A percentile compares a stretch with the other conserved stretches of the same genome.
These are phyloP conservation scores for Orbicella faveolata DNA, from an alignment of 64 coral and sea anemone genomes.

Conservation along the genomic window DNA sequence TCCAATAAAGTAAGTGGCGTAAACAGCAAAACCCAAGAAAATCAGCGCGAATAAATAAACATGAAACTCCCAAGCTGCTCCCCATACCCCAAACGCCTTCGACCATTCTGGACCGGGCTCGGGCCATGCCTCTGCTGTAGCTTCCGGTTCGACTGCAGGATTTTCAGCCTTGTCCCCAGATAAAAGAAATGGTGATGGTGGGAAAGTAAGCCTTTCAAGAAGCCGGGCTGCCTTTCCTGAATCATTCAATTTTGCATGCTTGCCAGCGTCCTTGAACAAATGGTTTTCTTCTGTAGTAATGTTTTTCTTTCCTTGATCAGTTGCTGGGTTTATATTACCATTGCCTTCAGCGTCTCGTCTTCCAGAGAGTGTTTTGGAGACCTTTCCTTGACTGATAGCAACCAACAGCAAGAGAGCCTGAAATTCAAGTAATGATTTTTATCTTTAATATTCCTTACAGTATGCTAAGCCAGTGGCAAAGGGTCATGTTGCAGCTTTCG, in stretches of 20 bases:
- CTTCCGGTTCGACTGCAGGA: background rate
- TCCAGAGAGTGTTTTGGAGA: background rate
- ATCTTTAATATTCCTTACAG: no score
- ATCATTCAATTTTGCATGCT: background rate
- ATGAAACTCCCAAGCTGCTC: slow-evolving; percentile 53
- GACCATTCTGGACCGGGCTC: slow-evolving; percentile 55
- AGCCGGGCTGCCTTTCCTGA: no score
- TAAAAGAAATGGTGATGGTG: background rate
- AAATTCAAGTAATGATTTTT: background rate
- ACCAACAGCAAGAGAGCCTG: background rate
- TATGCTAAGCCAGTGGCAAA: no score
- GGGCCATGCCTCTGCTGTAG: background rate
- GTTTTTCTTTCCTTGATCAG: background rate
- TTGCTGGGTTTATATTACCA: no score
- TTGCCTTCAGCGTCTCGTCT: background rate
- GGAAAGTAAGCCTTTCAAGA: background rate
- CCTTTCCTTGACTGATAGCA: background rate
- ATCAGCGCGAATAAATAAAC: slow-evolving; percentile 24
- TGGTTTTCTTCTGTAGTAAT: no score
- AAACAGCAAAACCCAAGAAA: slow-evolving; percentile 30
- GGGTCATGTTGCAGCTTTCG: no score
- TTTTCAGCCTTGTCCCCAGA: slow-evolving; percentile 33
- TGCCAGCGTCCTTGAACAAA: background rate
- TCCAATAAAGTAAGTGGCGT: background rate
- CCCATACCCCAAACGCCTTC: slow-evolving; percentile 39